phyloP scores from a whole-genome alignment of 2,797 vertebrate species.

The Crocodylus rhombifer region DNA sequence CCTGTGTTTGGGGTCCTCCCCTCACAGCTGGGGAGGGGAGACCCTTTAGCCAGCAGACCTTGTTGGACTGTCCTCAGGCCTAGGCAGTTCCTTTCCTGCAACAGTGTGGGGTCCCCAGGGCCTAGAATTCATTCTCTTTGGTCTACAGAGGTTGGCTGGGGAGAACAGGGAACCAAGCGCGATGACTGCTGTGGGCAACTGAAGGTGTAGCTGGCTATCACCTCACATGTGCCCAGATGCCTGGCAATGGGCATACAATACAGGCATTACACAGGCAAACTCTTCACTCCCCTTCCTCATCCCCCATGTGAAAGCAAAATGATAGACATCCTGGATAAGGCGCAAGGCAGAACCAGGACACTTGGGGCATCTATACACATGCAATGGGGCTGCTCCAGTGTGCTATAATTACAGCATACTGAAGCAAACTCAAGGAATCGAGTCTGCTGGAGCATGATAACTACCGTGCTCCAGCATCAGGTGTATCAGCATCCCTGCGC shows the following conservation, averaged over 20 bases:
- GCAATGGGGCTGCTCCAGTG: no score
- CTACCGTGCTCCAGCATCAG: no score
- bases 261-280: background rate
- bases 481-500: no score
- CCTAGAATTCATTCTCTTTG: background rate
- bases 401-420: no score
- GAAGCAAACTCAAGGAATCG: no score
- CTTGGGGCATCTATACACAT: no score
- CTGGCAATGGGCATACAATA: background rate
- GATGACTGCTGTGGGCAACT: background rate
- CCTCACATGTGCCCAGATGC: background rate
- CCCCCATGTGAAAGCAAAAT: no score
- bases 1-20: background rate
- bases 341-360: rapidly evolving
- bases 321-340: background rate
- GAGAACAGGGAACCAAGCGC: background rate
- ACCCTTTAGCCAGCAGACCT: background rate
- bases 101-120: no score
- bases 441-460: no score
- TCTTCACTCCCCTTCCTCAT: background rate
- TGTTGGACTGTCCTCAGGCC: background rate
- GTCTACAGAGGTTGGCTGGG: background rate
- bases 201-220: background rate
- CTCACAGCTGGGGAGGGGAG: background rate
- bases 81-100: background rate